These are phyloP conservation scores for Empis stercorea DNA, from an alignment of 2,888 invertebrate genomes.

Conservation along the genomic window DNA sequence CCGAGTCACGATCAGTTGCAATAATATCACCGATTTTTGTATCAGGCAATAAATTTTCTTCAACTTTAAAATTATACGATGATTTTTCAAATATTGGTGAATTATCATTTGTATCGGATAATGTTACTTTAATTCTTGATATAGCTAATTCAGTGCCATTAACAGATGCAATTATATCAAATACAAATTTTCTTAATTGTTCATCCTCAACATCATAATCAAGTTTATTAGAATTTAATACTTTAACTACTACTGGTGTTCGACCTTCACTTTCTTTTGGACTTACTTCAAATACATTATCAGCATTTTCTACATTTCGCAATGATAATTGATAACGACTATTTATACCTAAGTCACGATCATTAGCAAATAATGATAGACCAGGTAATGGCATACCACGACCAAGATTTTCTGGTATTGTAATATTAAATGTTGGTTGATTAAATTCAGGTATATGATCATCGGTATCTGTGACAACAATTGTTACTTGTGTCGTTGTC, in stretches of 20 bases:
- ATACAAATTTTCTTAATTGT: slow-evolving; percentile 45
- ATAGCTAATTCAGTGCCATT: slow-evolving; percentile 43
- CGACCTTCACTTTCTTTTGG: slow-evolving; percentile 56
- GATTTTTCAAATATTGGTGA: slow-evolving; percentile 52
- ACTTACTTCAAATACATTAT: slow-evolving; percentile 48
- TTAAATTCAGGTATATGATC: slow-evolving; percentile 65
- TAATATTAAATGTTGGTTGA: slow-evolving; percentile 48
- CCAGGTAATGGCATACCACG: slow-evolving; percentile 56
- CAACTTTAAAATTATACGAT: slow-evolving; percentile 50
- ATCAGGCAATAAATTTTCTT: slow-evolving; percentile 50
- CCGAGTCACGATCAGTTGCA: slow-evolving; percentile 63
- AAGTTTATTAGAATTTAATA: slow-evolving; percentile 48
- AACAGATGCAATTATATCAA: slow-evolving; percentile 52
- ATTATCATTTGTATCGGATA: slow-evolving; percentile 71
- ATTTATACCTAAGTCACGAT: slow-evolving; percentile 60
- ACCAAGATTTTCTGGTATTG: slow-evolving; percentile 64
- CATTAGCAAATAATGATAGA: slow-evolving; percentile 58
- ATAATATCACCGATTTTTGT: slow-evolving; percentile 49
- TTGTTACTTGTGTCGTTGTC: slow-evolving; percentile 54
- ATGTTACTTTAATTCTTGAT: slow-evolving; percentile 47
- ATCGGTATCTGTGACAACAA: slow-evolving; percentile 66
- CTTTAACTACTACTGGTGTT: slow-evolving; percentile 60
- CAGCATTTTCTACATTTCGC: slow-evolving; percentile 45
- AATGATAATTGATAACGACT: slow-evolving; percentile 54
- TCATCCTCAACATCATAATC: slow-evolving; percentile 58